Base-by-base conservation (phyloP, 1,140 invertebrate species). In the Zaprionus kolodkinae region DNA sequence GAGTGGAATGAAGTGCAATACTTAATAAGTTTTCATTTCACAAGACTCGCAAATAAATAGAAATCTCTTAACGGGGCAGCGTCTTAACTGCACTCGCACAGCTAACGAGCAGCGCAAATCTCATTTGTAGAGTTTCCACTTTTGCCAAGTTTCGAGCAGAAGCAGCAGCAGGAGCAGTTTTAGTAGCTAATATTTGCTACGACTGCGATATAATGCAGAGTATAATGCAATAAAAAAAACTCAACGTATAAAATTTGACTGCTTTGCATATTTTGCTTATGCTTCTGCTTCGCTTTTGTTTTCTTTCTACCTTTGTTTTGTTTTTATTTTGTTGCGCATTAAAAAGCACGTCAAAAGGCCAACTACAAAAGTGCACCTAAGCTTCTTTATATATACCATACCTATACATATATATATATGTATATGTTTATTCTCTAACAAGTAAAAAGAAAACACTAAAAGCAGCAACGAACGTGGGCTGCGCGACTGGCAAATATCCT, bases 291-390 rank as follows among this genome's bases (percentile, higher is more conserved):
- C 27, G n/a, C 27, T 13, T 67, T 63, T 79, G 60, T 50, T 70
- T 36, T n/a, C 21, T 68, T 68, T 36, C 33, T 12, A 15, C 43
- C 52, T 30, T 40, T 40, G 45, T 27, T 65, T 59, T 67, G 17
- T 70, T 70, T 70, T 50, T 60, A 61, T 21, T 71, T 64, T 64
- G 59, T 69, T 60, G 76, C 64, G 60, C 74, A 85, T 85, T 80
- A 80, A 57, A 78, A 70, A 69, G 59, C 66, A 63, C 69, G 57
- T 52, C 66, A 83, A 80, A 87, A 78, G 69, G 84, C 75, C 66
- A 84, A 80, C 66, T 83, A 72, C 83, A 80, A 71, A 88, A 87
- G 83, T 88, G 80, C 83, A 87, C 84, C 79, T 87, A 88, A 84
- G 83, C 59, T 84, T 66, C 64, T 70, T 69, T 57, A 69, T 74